A percentile compares a stretch with the other conserved stretches of the same genome.
These are phyloP conservation scores for Mnemiopsis leidyi DNA, from an alignment of 37 sponge, comb jelly and placozoan genomes.

Conservation along the genomic window DNA sequence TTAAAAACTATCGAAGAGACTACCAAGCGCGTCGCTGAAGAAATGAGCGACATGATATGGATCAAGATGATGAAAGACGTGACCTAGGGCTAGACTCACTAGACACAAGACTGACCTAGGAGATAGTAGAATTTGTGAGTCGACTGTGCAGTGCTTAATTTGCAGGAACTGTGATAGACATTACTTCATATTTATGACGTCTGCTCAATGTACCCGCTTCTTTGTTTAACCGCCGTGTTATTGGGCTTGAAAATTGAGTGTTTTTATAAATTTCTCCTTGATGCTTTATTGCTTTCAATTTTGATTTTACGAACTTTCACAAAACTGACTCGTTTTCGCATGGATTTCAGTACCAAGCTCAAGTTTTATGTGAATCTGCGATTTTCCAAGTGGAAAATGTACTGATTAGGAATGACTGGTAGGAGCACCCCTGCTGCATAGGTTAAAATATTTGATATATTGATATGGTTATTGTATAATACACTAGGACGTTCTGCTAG, in stretches of 20 bases:
- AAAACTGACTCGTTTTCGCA: not conserved
- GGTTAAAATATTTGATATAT: not conserved
- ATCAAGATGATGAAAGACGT: too few relatives aligned
- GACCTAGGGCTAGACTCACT: too few relatives aligned
- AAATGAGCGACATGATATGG: too few relatives aligned
- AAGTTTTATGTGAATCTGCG: not conserved
- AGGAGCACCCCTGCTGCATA: not conserved
- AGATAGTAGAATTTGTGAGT: too few relatives aligned
- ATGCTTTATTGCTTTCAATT: too few relatives aligned
- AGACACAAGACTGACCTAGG: too few relatives aligned
- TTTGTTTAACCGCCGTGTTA: not conserved
- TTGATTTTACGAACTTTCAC: not conserved
- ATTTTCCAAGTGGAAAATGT: not conserved
- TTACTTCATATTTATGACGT: not conserved
- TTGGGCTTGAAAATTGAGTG: not conserved
- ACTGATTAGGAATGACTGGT: not conserved
- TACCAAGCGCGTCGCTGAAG: not conserved
- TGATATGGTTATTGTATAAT: not conserved
- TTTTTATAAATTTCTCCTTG: not conserved
- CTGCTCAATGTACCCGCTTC: too few relatives aligned
- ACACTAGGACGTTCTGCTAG: not conserved
- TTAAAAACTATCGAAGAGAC: not conserved
- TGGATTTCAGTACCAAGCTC: not conserved
- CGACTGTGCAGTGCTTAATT: not conserved
- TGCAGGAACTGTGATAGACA: not conserved